A percentile compares a stretch with the other conserved stretches of the same genome.
Evolutionary conservation across 2,888 invertebrate species (phyloP).

Genomic region (Eudasyphora cyanicolor): DNA sequence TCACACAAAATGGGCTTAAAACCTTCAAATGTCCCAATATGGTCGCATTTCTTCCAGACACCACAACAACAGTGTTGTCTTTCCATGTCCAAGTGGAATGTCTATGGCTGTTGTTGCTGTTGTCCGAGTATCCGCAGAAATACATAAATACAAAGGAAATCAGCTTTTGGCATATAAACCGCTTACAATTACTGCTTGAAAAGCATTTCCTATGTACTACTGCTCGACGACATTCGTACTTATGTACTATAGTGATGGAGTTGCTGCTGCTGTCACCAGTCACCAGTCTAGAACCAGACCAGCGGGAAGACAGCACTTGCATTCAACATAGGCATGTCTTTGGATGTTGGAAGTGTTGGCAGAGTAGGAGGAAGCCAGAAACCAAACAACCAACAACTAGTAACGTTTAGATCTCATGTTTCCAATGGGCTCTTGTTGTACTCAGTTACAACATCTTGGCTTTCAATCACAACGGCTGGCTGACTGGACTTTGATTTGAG

Average conservation of each 20-base stretch:
- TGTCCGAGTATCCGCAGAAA: neutral
- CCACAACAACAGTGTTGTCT: neutral
- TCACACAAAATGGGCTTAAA: neutral
- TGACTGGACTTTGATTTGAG: constrained; percentile 8
- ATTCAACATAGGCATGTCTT: neutral
- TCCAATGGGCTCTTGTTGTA: neutral
- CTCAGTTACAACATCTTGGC: constrained; percentile 18
- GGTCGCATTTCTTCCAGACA: neutral
- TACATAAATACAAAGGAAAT: constrained; percentile 23
- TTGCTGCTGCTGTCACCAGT: neutral
- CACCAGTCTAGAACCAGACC: constrained; percentile 13
- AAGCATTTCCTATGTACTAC: constrained; percentile 37
- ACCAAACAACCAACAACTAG: neutral
- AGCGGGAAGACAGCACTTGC: neutral
- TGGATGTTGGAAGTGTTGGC: neutral
- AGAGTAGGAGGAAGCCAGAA: neutral
- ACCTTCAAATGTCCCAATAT: neutral
- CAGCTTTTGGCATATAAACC: constrained; percentile 28
- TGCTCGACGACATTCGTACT: neutral
- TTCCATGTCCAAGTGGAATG: neutral
- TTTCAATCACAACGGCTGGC: constrained; percentile 12
- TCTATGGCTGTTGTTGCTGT: too few species aligned
- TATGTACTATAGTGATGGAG: neutral
- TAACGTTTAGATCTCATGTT: neutral
- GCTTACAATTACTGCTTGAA: constrained; percentile 31